These are phyloP conservation scores for Zoanthus sansibaricus DNA, from an alignment of 92 coral and sea anemone genomes.

Conservation along the genomic window DNA sequence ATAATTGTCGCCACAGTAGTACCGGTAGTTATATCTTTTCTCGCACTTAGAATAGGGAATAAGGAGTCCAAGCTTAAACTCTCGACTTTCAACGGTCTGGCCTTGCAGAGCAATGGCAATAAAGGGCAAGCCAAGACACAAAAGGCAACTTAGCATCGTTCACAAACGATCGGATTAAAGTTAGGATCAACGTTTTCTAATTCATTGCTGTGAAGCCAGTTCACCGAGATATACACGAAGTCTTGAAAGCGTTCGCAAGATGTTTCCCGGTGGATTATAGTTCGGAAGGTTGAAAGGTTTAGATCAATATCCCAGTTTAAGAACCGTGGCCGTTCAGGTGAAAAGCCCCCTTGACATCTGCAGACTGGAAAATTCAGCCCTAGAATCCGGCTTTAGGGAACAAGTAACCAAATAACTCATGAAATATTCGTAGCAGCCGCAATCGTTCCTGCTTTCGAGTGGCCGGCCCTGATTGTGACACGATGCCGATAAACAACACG, in stretches of 20 bases:
- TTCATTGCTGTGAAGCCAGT: constrained; percentile 19
- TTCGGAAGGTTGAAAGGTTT: constrained; percentile 22
- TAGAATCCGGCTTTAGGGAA: neutral
- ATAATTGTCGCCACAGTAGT: constrained; percentile 66
- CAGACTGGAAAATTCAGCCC: neutral
- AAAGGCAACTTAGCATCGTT: constrained; percentile 29
- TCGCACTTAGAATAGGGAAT: constrained; percentile 73
- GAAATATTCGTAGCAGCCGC: constrained; percentile 3
- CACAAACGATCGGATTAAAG: neutral
- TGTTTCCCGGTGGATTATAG: constrained; percentile 33
- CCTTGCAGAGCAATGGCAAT: constrained; percentile 24
- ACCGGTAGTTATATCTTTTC: constrained; percentile 34
- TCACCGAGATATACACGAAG: constrained; percentile 10
- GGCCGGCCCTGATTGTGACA: constrained; percentile 21
- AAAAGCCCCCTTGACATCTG: constrained; percentile 10
- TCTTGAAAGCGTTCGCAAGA: constrained; percentile 5
- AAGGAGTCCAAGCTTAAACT: constrained; percentile 80
- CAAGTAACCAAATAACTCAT: neutral
- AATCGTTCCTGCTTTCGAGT: constrained; percentile 19
- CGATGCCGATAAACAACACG: constrained; percentile 17
- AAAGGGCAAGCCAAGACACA: constrained; percentile 4
- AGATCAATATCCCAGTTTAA: constrained; percentile 32
- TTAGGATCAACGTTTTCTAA: neutral
- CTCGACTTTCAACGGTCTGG: constrained; percentile 56
- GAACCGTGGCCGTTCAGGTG: neutral